Evolutionary conservation across 1,140 invertebrate genomes (phyloP).

Genomic region (Rhizoglyphus robini): DNA sequence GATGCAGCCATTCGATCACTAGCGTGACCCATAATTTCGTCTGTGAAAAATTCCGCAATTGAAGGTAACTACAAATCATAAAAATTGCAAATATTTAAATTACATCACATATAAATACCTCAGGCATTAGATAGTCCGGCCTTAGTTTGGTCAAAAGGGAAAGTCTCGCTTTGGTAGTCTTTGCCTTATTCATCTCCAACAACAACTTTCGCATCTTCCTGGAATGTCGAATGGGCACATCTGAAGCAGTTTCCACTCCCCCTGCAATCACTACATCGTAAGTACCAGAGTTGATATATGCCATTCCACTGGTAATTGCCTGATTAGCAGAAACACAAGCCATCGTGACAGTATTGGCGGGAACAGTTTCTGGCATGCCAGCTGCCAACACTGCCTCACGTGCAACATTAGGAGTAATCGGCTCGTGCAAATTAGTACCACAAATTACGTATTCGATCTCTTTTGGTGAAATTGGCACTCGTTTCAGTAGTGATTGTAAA

Average conservation of each 20-base stretch:
- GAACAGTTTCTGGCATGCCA: conserved; percentile 80
- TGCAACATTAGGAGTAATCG: conserved; percentile 91
- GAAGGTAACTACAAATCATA: no score
- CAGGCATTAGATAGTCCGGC: conserved; percentile 56
- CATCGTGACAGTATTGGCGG: conserved; percentile 95
- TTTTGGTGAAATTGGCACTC: conserved; percentile 59
- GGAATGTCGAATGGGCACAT: conserved; percentile 90
- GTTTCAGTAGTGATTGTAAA: conserved; percentile 63
- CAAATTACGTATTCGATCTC: conserved; percentile 70
- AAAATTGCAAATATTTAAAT: no score
- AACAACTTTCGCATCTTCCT: conserved; percentile 78
- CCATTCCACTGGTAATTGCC: conserved; percentile 65
- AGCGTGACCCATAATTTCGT: conserved; percentile 95
- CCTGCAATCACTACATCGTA: conserved; percentile 81
- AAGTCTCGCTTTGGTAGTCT: conserved; percentile 61
- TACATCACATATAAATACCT: no score
- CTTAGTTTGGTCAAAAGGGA: conserved; percentile 56
- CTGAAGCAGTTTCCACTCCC: conserved; percentile 83
- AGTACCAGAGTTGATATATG: conserved; percentile 72
- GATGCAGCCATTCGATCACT: conserved; percentile 86
- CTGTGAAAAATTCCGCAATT: conserved; percentile 92
- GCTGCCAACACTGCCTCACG: conserved; percentile 69
- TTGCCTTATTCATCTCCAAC: conserved; percentile 80
- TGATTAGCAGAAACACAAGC: conserved; percentile 95
- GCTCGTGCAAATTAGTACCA: conserved; percentile 95